These are phyloP conservation scores for Dasyprocta punctata DNA, from an alignment of 2,113 vertebrate genomes.

Conservation along the genomic window DNA sequence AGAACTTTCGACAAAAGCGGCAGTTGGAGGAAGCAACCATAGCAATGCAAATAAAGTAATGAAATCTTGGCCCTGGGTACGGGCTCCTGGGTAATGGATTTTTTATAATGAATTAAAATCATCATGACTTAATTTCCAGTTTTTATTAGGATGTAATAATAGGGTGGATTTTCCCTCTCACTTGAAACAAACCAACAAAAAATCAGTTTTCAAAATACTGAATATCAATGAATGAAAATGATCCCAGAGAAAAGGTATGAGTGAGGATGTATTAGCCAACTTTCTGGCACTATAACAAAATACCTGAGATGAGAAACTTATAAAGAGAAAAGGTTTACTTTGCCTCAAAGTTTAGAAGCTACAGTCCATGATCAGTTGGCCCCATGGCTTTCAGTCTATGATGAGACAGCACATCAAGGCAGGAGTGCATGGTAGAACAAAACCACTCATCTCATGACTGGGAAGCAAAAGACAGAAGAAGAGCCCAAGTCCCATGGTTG, in stretches of 20 bases:
- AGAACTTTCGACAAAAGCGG: constrained; percentile 28
- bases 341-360: not conserved
- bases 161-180: not conserved
- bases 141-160: not conserved
- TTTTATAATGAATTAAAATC: constrained; percentile 31
- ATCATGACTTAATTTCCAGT: constrained; percentile 3
- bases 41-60: constrained; percentile 32
- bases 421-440: not conserved
- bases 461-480: not conserved
- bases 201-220: constrained; percentile 1
- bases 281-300: not conserved
- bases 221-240: not conserved
- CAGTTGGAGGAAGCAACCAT: not conserved
- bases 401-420: not conserved
- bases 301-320: not conserved
- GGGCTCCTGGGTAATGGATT: not conserved
- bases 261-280: not conserved
- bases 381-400: not conserved
- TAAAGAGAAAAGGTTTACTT: not conserved
- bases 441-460: not conserved
- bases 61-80: not conserved
- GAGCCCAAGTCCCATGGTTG: not conserved
- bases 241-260: not conserved
- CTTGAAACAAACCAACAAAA: not conserved
- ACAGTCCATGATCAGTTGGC: not conserved